Evolutionary conservation across 2,888 invertebrate genomes (phyloP).

Genomic region (Hyppa rectilinea): DNA sequence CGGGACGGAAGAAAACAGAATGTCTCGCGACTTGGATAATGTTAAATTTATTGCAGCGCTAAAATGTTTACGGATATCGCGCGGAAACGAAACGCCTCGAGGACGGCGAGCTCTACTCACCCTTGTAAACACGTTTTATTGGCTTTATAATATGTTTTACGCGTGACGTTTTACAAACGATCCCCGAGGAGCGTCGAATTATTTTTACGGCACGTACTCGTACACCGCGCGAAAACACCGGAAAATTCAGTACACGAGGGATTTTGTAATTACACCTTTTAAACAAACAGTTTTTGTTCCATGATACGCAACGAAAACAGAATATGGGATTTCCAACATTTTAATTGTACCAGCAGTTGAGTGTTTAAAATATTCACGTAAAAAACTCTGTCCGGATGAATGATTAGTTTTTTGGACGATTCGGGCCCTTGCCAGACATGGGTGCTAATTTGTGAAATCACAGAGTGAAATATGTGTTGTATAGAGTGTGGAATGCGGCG

Average conservation of each 20-base stretch:
- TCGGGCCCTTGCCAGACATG: constrained; percentile 72
- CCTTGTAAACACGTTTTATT: constrained; percentile 91
- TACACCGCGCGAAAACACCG: constrained; percentile 84
- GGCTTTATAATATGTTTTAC: constrained; percentile 91
- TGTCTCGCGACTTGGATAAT: constrained; percentile 89
- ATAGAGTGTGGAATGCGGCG: constrained; percentile 84
- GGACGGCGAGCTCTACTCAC: constrained; percentile 87
- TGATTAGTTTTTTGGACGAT: constrained; percentile 67
- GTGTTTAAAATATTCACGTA: constrained; percentile 57
- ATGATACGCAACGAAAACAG: constrained; percentile 75
- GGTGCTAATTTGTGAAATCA: constrained; percentile 88
- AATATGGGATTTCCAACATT: constrained; percentile 72
- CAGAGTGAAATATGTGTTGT: constrained; percentile 85
- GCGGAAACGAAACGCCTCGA: constrained; percentile 81
- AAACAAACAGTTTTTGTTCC: constrained; percentile 83
- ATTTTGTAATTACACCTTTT: constrained; percentile 88
- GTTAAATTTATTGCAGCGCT: constrained; percentile 90
- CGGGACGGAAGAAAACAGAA: constrained; percentile 88
- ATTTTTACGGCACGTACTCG: constrained; percentile 90
- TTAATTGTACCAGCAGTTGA: constrained; percentile 68
- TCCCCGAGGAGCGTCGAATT: constrained; percentile 89
- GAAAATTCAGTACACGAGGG: constrained; percentile 85
- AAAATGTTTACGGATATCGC: constrained; percentile 90
- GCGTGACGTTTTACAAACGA: constrained; percentile 91
- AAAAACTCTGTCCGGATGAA: constrained; percentile 59